Base-by-base conservation (phyloP, 2,888 invertebrate genomes). In the Sturmia bella region DNA sequence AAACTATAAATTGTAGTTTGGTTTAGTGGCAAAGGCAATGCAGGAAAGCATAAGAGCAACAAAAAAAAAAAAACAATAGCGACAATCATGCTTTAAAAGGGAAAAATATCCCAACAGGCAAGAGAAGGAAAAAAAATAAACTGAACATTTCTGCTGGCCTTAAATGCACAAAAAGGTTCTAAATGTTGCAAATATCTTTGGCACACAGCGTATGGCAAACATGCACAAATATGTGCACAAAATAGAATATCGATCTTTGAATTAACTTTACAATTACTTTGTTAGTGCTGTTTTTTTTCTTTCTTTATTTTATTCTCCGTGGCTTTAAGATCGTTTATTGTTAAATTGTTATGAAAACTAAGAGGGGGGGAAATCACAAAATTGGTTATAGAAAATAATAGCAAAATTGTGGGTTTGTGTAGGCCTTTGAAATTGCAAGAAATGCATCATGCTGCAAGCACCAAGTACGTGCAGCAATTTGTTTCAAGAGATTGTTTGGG, bases 381-480 rank as follows among this genome's bases (percentile, higher is more conserved):
- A 78, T 63, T 70, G 48, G 11, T 64, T 59, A 43, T 32, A 17
- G 17, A 68, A 64, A 54, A 48, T 66, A 57, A 64, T 74, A 74
- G 57, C 54, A 63, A 61, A 61, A 63, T 75, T 64, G 75, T 75
- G 72, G 66, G 57, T 72, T 80, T 76, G 59, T 80, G 75, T 66
- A 75, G 76, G 70, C 80, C 80, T 72, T 76, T 77, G 69, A 73
- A 69, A 70, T 69, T 61, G 69, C 59, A 66, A 24, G 59, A 74
- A 82, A 56, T 77, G 76, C 69, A 76, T 59, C 52, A 54, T 59
- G 69, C 75, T 74, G 70, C 75, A 56, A 73, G 85, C 85, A 56
- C 17, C 43, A 87, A 86, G 84, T 87, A 85, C 78, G 86, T 86
- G 86, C 77, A 80, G 82, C 52, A 84, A 82, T 84, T 85, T 86